Percentiles rank a stretch among this genome's conserved stretches.
phyloP scores from a whole-genome alignment of 2,113 vertebrate species.

The Natator depressus region DNA sequence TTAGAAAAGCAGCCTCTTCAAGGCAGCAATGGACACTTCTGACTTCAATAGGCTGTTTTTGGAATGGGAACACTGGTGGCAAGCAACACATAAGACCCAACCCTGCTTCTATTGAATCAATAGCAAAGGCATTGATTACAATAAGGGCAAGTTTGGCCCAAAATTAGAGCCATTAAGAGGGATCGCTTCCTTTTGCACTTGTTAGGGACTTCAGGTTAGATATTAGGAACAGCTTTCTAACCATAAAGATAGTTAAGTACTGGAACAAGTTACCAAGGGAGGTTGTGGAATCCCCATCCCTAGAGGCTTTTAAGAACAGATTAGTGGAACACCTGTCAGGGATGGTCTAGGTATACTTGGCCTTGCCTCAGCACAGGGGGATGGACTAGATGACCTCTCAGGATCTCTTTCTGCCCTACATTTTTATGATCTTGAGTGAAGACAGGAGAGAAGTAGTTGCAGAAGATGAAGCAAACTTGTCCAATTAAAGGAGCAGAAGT shows the following conservation, averaged over 20 bases:
- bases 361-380: not conserved
- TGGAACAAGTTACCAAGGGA: not conserved
- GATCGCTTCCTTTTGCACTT: conserved; percentile 18
- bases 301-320: not conserved
- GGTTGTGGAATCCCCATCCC: too few relatives aligned
- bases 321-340: not conserved
- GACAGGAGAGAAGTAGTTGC: not conserved
- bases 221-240: not conserved
- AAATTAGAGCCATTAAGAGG: not conserved
- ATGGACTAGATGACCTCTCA: not conserved
- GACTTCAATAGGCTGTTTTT: conserved; percentile 61
- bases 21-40: conserved; percentile 58
- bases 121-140: conserved; percentile 60
- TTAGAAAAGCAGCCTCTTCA: conserved; percentile 57
- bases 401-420: not conserved
- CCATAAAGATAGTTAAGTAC: not conserved
- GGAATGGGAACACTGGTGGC: conserved; percentile 49
- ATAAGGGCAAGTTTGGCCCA: conserved; percentile 49
- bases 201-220: not conserved
- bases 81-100: conserved; percentile 51
- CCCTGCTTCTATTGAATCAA: conserved; percentile 44
- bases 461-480: not conserved
- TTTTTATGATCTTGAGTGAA: not conserved
- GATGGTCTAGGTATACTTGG: not conserved
- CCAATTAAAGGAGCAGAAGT: not conserved